These are phyloP conservation scores for Caenorhabditis tropicalis DNA, from an alignment of 1,140 invertebrate species.

Conservation along the genomic window DNA sequence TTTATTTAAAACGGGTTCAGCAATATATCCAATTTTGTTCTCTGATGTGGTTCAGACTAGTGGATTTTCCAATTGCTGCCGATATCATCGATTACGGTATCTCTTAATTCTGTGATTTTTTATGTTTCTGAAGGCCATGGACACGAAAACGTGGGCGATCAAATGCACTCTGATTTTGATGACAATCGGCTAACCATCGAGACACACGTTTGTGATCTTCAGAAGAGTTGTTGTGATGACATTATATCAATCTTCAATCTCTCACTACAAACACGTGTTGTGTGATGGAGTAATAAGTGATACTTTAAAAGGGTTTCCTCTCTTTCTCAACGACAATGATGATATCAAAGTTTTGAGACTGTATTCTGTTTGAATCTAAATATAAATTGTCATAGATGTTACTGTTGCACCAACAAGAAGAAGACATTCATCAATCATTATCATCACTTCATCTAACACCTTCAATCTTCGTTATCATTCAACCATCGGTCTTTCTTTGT, in stretches of 20 bases:
- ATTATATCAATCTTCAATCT: background rate
- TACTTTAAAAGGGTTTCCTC: too few relatives aligned
- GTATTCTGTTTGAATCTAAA: too few relatives aligned
- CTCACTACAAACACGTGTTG: background rate
- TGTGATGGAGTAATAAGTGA: background rate
- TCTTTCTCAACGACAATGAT: too few relatives aligned
- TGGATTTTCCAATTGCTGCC: background rate
- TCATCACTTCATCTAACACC: slow-evolving; percentile 1
- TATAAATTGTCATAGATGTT: too few relatives aligned
- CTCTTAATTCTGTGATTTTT: background rate
- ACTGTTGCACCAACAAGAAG: background rate
- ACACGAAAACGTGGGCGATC: slow-evolving; percentile 13
- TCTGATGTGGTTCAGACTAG: slow-evolving; percentile 6
- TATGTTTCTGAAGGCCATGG: background rate
- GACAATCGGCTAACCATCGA: slow-evolving; percentile 3
- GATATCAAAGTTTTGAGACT: too few relatives aligned
- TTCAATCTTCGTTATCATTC: background rate
- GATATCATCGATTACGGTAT: background rate
- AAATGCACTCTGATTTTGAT: slow-evolving; percentile 32
- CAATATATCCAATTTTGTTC: slow-evolving; percentile 33
- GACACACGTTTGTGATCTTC: slow-evolving; percentile 11
- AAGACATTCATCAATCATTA: background rate
- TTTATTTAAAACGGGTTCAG: slow-evolving; percentile 38
- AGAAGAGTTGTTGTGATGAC: slow-evolving; percentile 6
- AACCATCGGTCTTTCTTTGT: background rate